These are phyloP conservation scores for Deilephila elpenor DNA, from an alignment of 2,888 invertebrate genomes.

Conservation along the genomic window DNA sequence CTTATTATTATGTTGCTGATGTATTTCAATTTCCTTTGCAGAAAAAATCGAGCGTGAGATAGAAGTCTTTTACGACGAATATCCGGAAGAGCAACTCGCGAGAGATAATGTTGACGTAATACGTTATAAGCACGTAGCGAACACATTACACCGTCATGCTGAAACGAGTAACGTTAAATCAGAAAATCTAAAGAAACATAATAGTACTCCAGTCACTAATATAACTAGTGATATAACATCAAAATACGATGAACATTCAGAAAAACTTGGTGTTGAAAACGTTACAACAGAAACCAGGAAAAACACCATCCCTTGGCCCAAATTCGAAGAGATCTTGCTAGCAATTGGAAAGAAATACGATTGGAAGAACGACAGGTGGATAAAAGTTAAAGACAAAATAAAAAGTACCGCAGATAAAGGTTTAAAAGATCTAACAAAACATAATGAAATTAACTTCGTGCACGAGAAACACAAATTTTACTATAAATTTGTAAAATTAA, in stretches of 20 bases:
- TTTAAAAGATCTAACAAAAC: conserved; percentile 39
- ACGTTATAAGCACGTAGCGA: conserved; percentile 54
- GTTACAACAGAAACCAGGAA: conserved; percentile 35
- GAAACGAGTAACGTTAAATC: conserved; percentile 44
- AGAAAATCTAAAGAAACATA: conserved; percentile 43
- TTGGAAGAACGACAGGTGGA: conserved; percentile 81
- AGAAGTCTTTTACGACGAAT: conserved; percentile 70
- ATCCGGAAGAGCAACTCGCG: conserved; percentile 59
- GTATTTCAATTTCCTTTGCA: conserved; percentile 57
- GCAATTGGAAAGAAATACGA: conserved; percentile 75
- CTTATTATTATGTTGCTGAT: conserved; percentile 32
- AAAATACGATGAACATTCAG: conserved; percentile 26
- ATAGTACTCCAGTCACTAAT: conserved; percentile 38
- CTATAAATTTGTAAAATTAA: conserved; percentile 75
- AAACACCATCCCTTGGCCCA: conserved; percentile 63
- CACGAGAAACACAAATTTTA: conserved; percentile 75
- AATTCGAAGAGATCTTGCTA: conserved; percentile 73
- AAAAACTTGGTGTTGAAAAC: conserved; percentile 1
- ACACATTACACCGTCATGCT: conserved; percentile 49
- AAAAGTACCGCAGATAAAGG: conserved; percentile 43
- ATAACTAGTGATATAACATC: conserved; percentile 37
- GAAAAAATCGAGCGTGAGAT: conserved; percentile 74
- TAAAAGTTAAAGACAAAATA: conserved; percentile 72
- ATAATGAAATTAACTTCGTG: conserved; percentile 55
- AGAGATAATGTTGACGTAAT: conserved; percentile 57